phyloP scores from a whole-genome alignment of 2,113 vertebrate genomes.

The Illadopsis cleaveri region DNA sequence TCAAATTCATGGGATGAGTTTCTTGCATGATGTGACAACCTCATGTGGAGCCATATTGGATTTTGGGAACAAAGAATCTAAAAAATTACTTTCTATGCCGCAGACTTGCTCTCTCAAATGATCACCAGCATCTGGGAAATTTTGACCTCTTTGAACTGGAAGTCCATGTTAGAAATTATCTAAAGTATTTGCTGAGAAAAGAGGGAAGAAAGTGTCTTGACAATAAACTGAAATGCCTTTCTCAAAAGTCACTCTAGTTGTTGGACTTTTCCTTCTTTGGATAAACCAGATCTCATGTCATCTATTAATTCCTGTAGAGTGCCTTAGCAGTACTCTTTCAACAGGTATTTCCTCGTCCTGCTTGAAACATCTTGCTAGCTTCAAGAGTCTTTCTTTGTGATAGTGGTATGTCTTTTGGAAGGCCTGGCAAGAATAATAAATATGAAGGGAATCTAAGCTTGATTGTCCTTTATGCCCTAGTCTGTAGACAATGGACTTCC shows the following conservation, averaged over 20 bases:
- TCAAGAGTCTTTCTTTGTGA: slow-evolving; percentile 73
- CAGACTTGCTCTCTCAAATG: background rate
- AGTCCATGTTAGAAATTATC: background rate
- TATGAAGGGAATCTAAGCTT: background rate
- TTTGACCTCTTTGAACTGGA: background rate
- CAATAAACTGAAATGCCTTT: background rate
- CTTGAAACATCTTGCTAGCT: slow-evolving; percentile 75
- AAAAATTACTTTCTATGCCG: background rate
- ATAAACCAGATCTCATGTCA: slow-evolving; percentile 81
- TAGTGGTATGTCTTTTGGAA: slow-evolving; percentile 75
- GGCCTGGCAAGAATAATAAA: slow-evolving; percentile 61
- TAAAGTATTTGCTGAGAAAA: background rate
- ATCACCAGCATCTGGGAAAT: background rate
- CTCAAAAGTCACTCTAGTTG: background rate
- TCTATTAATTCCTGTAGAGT: slow-evolving; percentile 80
- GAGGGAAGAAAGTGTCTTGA: background rate
- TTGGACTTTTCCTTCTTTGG: slow-evolving; percentile 41
- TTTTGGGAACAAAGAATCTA: background rate
- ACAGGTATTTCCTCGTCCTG: slow-evolving; percentile 73
- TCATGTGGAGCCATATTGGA: background rate
- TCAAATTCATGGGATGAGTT: background rate
- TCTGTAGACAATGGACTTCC: background rate
- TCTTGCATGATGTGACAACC: background rate
- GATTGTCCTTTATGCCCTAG: background rate
- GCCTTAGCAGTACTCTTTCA: slow-evolving; percentile 76